Conservation (phyloP, 2,888 invertebrate species). For the Meteorus colon region DNA sequence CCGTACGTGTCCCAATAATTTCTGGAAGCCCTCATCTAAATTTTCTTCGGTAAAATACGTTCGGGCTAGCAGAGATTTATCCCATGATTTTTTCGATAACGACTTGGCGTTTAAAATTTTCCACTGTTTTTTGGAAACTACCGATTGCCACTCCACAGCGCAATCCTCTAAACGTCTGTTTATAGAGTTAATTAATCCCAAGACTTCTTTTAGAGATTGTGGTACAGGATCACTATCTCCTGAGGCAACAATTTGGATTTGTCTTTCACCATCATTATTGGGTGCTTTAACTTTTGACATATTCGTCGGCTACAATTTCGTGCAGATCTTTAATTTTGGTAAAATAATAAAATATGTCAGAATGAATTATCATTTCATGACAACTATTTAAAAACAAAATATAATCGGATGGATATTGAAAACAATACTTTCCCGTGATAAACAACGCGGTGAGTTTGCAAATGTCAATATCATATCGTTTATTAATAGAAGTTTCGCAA, state of each 20-base stretch:
- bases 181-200: constrained; percentile 57
- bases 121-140: constrained; percentile 64
- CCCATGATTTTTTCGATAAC: constrained; percentile 51
- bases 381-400: constrained; percentile 30
- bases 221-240: constrained; percentile 48
- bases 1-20: constrained; percentile 57
- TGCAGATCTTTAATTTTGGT: constrained; percentile 35
- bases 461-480: constrained; percentile 49
- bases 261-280: constrained; percentile 29
- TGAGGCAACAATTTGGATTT: constrained; percentile 17
- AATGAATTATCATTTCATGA: constrained; percentile 11
- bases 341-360: constrained; percentile 28
- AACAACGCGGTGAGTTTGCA: constrained; percentile 12
- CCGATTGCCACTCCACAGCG: constrained; percentile 61
- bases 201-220: constrained; percentile 57
- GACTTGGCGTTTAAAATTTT: constrained; percentile 56
- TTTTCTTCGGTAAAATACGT: constrained; percentile 63
- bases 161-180: constrained; percentile 63
- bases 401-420: not conserved
- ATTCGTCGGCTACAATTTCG: constrained; percentile 29
- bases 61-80: constrained; percentile 59
- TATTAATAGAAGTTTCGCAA: constrained; percentile 49
- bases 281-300: constrained; percentile 41
- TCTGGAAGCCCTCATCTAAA: constrained; percentile 62
- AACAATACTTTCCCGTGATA: not conserved